Conservation (phyloP, 23 tunicate species). For the Ciona savignyi region DNA sequence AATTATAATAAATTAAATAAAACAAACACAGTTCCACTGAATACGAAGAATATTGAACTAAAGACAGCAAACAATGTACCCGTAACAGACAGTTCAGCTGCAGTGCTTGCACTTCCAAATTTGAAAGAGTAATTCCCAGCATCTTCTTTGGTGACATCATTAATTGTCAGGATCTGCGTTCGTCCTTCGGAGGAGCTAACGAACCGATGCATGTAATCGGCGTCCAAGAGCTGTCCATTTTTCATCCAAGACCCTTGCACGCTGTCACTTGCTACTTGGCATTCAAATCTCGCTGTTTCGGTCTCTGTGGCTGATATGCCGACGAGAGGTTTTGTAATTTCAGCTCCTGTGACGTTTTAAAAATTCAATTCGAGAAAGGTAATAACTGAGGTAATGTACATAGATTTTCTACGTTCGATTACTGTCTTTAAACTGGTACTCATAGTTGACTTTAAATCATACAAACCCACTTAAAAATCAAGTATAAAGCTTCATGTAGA, state of each 20-base stretch:
- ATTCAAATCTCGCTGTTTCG: constrained; percentile 30
- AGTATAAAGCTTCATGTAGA: too few species aligned
- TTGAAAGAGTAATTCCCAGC: constrained; percentile 60
- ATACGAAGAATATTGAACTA: too few species aligned
- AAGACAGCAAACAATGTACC: constrained; percentile 41
- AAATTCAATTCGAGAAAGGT: too few species aligned
- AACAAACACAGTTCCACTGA: too few species aligned
- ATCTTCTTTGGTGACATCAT: constrained; percentile 25
- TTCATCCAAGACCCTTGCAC: constrained; percentile 59
- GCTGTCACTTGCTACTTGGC: constrained; percentile 60
- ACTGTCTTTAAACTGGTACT: too few species aligned
- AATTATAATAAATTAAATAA: too few species aligned
- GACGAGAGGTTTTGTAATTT: constrained; percentile 55
- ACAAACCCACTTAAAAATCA: too few species aligned
- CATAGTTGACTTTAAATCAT: too few species aligned
- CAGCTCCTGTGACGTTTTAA: constrained; percentile 59
- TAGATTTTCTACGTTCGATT: too few species aligned
- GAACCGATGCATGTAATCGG: constrained; percentile 8
- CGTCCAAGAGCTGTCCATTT: constrained; percentile 42
- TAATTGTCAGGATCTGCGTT: constrained; percentile 25
- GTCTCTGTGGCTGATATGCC: constrained; percentile 43
- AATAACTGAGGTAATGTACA: too few species aligned
- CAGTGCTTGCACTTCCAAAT: constrained; percentile 59
- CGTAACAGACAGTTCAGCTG: constrained; percentile 37
- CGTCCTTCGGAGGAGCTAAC: constrained; percentile 22